Base-by-base conservation (phyloP, 2,888 invertebrate genomes). In the Glaucopsyche alexis region DNA sequence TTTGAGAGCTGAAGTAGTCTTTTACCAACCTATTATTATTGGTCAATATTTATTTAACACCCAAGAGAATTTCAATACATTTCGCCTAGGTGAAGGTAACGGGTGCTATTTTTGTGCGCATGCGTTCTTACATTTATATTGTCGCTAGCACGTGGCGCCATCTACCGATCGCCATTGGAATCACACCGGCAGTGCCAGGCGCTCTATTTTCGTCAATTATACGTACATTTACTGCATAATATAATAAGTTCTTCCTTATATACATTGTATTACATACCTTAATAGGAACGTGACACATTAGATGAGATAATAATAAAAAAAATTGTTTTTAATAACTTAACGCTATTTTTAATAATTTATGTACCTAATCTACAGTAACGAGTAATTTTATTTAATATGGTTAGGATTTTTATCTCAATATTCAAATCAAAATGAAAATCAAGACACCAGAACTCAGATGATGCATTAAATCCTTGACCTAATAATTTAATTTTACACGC, bases 1-100 rank as follows among this genome's bases (percentile, higher is more conserved):
- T 42, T 40, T 45, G 3, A 7, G 42, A 67, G 45, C 45, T 45
- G 67, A 13, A 47, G 47, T 47, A 60, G 60, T 38, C 6, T 29
- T 19, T 38, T 14, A 60, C 11, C 9, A 5, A 60, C 29, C 13
- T 38, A 38, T 60, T 2, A 29, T 29, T 29, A 2, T 29, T 60
- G 7, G 60, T 71, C 11, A 47, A 38, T 71, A 19, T 71, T 52
- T 71, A 45, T 47, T 42, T 83, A 85, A 84, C 85, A 85, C 78
- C 84, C 82, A 78, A 81, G 76, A 78, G 78, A 70, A 82, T 81
- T 82, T 80, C 79, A 81, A 78, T 81, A 77, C 80, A 82, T 83
- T 82, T 77, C 81, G 84, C 87, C 90, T 91, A 92, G 92, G 92
- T 92, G 93, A 92, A 93, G 92, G 92, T 92, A 89, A 92, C 90